Base-by-base conservation (phyloP, 2,113 vertebrate species). In the Chitala chitala region DNA sequence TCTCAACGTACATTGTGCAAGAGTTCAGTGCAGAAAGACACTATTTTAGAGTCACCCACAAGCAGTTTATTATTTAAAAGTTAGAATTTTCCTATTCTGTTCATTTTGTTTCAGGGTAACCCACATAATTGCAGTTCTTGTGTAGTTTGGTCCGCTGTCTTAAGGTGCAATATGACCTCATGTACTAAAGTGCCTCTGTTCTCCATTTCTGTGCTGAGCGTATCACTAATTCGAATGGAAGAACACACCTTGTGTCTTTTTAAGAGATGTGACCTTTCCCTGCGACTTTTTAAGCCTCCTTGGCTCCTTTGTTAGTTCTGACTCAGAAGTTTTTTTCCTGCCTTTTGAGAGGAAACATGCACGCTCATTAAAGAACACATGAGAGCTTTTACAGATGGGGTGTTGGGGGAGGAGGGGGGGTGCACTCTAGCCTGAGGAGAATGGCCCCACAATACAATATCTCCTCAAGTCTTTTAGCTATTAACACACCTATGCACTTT, bases 401-500 rank as follows among this genome's bases (percentile, higher is more conserved):
- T n/a, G n/a, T n/a, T n/a, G n/a, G n/a, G n/a, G n/a, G n/a, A n/a
- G n/a, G 12, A 55, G 50, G 15, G 20, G 40, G 29, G 69, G 17
- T 26, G 40, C 31, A 31, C 38, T 71, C 56, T 48, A 71, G 20
- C 31, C 15, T 48, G 36, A 59, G 31, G 36, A 42, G 26, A 24
- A 73, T 63, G 71, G 22, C 24, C 20, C 36, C 59, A 33, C 29
- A 38, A 31, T 63, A 22, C n/a, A 5, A 54, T 63, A 29, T 70
- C 51, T 71, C 73, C 74, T 69, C 24, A 75, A 75, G 61, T 56
- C 78, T 82, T 83, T 72, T 83, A 12, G 71, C 82, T 82, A 82
- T 88, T 88, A 85, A 81, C 77, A 75, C 79, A 66, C 78, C 69
- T 74, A n/a, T 55, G 78, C 77, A 63, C 76, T 78, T 81, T 76